Evolutionary conservation across 2,888 invertebrate species (phyloP).

Genomic region (Metalampra italica): DNA sequence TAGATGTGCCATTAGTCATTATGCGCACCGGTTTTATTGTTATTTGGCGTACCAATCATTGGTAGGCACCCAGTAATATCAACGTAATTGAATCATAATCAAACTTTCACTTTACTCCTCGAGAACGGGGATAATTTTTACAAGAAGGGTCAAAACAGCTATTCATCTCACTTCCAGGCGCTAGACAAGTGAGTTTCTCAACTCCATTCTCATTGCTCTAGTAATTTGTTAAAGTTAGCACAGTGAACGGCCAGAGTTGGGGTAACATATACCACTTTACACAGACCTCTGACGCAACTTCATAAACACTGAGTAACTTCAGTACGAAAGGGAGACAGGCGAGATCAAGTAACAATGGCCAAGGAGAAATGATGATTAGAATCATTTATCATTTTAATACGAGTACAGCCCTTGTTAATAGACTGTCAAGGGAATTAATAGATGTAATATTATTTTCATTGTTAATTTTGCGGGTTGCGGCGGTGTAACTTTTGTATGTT

Average conservation of each 20-base stretch:
- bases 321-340: not conserved
- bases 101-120: not conserved
- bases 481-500: conserved; percentile 42
- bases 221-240: conserved; percentile 75
- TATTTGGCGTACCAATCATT: too few relatives aligned
- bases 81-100: not conserved
- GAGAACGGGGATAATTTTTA: conserved; percentile 2
- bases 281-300: conserved; percentile 25
- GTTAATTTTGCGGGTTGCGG: conserved; percentile 64
- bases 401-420: conserved; percentile 67
- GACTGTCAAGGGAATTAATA: conserved; percentile 69
- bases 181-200: conserved; percentile 46
- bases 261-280: conserved; percentile 43
- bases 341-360: conserved; percentile 31
- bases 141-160: conserved; percentile 54
- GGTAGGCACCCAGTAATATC: too few relatives aligned
- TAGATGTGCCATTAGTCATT: too few relatives aligned
- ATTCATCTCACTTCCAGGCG: conserved; percentile 58
- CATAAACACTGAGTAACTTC: not conserved
- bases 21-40: too few relatives aligned
- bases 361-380: conserved; percentile 62
- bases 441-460: conserved; percentile 69
- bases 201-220: conserved; percentile 56
- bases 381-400: conserved; percentile 76
- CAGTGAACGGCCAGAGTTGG: conserved; percentile 51